Percentiles rank a stretch among this genome's conserved stretches.
Evolutionary conservation across 2,888 invertebrate species (phyloP).

Genomic region (Hydropsyche betteni): DNA sequence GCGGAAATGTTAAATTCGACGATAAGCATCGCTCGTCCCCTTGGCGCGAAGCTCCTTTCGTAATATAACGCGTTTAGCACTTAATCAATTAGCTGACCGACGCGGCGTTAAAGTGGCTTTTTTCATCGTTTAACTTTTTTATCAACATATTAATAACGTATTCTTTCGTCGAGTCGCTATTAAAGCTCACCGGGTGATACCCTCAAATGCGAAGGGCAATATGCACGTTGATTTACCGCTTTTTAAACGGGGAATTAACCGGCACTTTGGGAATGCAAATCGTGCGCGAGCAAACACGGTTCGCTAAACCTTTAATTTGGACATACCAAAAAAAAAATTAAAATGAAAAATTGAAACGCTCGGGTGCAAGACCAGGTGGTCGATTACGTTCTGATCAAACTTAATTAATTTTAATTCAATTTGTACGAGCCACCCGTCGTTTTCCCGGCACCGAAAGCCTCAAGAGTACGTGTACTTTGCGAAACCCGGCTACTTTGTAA

Average conservation of each 20-base stretch:
- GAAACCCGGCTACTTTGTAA: neutral
- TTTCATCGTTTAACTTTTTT: constrained; percentile 24
- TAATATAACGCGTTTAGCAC: constrained; percentile 22
- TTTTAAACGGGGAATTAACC: constrained; percentile 44
- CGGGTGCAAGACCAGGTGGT: too few species aligned
- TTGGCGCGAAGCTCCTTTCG: constrained; percentile 3
- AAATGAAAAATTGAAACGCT: too few species aligned
- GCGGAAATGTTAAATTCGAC: constrained; percentile 30
- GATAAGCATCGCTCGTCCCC: constrained; percentile 42
- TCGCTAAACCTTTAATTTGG: constrained; percentile 29
- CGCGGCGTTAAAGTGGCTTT: constrained; percentile 32
- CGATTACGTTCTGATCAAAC: too few species aligned
- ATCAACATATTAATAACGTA: neutral
- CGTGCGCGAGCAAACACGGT: constrained; percentile 10
- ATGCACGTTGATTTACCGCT: constrained; percentile 44
- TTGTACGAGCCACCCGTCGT: too few species aligned
- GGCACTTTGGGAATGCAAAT: constrained; percentile 24
- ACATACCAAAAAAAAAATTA: constrained; percentile 7
- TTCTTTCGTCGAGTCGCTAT: constrained; percentile 30
- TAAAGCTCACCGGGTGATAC: constrained; percentile 39
- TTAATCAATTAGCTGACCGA: constrained; percentile 42
- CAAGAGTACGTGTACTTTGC: too few species aligned
- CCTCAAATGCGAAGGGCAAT: constrained; percentile 27
- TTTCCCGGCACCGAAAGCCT: too few species aligned
- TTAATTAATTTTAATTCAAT: too few species aligned